Evolutionary conservation across 1,140 invertebrate species (phyloP).

Genomic region (Triops cancriformis): DNA sequence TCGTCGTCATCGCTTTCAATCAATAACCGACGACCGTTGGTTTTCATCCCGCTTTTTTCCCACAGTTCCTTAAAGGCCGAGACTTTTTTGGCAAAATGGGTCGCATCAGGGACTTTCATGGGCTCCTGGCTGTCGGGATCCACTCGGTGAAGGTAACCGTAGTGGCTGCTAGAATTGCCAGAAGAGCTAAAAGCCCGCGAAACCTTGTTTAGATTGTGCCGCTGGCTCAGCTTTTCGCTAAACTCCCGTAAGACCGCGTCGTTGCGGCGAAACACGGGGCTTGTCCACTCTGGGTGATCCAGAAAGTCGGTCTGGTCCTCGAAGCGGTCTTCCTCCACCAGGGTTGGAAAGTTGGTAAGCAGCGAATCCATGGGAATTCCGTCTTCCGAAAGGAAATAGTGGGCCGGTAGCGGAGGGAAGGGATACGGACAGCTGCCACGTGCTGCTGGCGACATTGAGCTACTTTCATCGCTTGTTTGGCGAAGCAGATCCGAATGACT

Average conservation of each 20-base stretch:
- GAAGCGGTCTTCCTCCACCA: neutral
- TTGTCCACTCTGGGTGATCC: neutral
- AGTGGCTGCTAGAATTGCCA: neutral
- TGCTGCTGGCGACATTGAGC: constrained; percentile 15
- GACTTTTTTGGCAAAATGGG: constrained; percentile 2
- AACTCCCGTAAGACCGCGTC: constrained; percentile 18
- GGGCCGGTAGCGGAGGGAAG: constrained; percentile 12
- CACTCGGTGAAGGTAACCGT: neutral
- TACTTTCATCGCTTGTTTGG: constrained; percentile 17
- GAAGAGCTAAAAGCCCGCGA: constrained; percentile 18
- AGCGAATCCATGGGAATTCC: neutral
- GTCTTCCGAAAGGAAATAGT: neutral
- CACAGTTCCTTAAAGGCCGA: constrained; percentile 24
- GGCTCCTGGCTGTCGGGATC: neutral
- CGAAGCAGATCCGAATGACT: neutral
- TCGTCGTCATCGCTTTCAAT: constrained; percentile 22
- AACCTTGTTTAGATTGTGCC: constrained; percentile 14
- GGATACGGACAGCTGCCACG: constrained; percentile 2
- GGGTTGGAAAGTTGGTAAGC: neutral
- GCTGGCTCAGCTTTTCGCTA: constrained; percentile 22
- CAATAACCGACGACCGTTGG: constrained; percentile 14
- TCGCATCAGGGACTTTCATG: neutral
- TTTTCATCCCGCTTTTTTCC: constrained; percentile 17
- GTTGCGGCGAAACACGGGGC: neutral
- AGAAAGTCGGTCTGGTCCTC: neutral